Evolutionary conservation across 1,140 invertebrate species (phyloP).

Genomic region (Megalopta genalis): DNA sequence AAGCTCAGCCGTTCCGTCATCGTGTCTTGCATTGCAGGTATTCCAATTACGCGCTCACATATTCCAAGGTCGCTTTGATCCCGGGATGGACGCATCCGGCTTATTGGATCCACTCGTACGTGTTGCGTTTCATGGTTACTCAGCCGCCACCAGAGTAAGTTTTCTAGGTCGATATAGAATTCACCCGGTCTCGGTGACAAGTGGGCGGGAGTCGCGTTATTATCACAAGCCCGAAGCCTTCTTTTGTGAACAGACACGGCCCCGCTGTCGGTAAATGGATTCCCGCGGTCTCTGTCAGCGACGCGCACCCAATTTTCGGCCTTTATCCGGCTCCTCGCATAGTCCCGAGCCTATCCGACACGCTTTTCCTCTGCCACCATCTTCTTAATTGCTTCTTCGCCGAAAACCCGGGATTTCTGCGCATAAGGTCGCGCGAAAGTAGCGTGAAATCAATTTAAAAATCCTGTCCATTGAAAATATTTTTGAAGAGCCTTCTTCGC

Average conservation of each 20-base stretch:
- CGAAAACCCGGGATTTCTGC: too few relatives aligned
- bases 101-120: conserved; percentile 80
- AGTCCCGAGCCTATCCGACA: not conserved
- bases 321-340: not conserved
- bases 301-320: not conserved
- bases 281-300: not conserved
- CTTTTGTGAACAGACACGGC: not conserved
- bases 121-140: conserved; percentile 77
- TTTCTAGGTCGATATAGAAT: conserved; percentile 13
- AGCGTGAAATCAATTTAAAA: too few relatives aligned
- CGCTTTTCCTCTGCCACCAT: too few relatives aligned
- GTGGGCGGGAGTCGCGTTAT: not conserved
- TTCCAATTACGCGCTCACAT: conserved; percentile 82
- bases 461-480: too few relatives aligned
- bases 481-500: too few relatives aligned
- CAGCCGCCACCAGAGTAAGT: conserved; percentile 70
- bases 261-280: not conserved
- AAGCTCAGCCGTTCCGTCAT: not conserved
- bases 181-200: conserved; percentile 7
- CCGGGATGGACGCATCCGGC: conserved; percentile 79
- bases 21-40: conserved; percentile 66
- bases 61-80: conserved; percentile 83
- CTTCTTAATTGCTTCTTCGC: too few relatives aligned
- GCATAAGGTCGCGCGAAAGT: too few relatives aligned
- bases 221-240: not conserved